Conservation (phyloP, 2,888 invertebrate species). For the Phaedon cochleariae region DNA sequence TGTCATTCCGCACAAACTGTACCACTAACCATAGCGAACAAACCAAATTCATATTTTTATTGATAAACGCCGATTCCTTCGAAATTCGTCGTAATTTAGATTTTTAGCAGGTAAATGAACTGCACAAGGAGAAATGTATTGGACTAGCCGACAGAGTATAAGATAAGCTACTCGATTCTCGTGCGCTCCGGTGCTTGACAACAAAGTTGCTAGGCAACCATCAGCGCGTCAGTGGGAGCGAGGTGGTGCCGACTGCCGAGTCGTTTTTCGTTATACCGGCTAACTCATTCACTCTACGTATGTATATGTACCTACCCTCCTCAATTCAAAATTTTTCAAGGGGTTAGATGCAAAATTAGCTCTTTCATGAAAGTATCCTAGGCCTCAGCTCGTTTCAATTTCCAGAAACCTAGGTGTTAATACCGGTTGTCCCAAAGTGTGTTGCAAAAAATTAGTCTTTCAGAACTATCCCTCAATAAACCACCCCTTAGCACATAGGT, state of each 20-base stretch:
- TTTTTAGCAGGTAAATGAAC: conserved; percentile 19
- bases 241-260: neutral
- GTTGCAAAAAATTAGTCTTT: too few species aligned
- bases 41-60: neutral
- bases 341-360: too few species aligned
- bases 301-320: too few species aligned
- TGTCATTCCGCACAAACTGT: conserved; percentile 19
- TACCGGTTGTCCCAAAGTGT: too few species aligned
- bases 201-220: conserved; percentile 59
- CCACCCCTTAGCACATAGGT: too few species aligned
- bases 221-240: conserved; percentile 11
- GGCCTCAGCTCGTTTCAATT: too few species aligned
- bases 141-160: conserved; percentile 33
- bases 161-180: conserved; percentile 43
- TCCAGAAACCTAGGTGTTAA: too few species aligned
- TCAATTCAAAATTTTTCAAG: too few species aligned
- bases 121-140: conserved; percentile 41
- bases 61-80: neutral
- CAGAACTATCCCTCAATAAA: too few species aligned
- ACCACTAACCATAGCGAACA: neutral
- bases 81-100: neutral
- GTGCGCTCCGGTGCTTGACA: conserved; percentile 56
- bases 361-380: too few species aligned
- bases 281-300: too few species aligned
- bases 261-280: neutral